Evolutionary conservation across 2,888 invertebrate species (phyloP), one percentile per base, ranked within the genome.

Genomic region (Idaea aversata): DNA sequence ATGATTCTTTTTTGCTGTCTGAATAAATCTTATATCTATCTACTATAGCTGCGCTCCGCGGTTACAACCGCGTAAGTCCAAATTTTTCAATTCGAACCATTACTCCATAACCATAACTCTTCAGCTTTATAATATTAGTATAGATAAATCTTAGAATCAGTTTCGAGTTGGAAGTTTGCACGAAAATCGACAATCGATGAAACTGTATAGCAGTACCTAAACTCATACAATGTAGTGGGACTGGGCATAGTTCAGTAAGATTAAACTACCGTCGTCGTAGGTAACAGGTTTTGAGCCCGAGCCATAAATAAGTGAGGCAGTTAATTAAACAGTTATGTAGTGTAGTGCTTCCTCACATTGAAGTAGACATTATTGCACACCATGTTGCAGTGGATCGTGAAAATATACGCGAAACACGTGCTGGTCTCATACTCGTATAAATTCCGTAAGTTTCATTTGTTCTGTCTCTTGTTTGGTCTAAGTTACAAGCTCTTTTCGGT

Each of bases 371-470:
- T 68, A 67, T 66, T 67, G 70, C 75, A 73, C 73, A 72, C 70
- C 63, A 66, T 65, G 69, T 75, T 74, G 79, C 72, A 73, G 77
- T 74, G 75, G 78, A 82, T 76, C 77, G 78, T 74, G 78, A 75
- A 80, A 82, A 83, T 86, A 82, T 81, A 86, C 81, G 81, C 80
- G 74, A 80, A 85, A 85, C 88, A 88, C 85, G 87, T 89, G 88
- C 85, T 77, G 71, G 78, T 75, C 76, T 75, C 76, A 72, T 73
- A 79, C 83, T 86, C 84, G 78, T 87, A 87, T 86, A 88, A 88
- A 90, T 89, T 83, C 88, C 87, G 75, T 81, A 80, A 85, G 88
- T 87, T 88, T 88, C 82, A 87, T 88, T 86, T 85, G 82, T 72
- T 68, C 61, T 66, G 70, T 73, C 80, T 70, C 65, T 38, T 63